Conservation (phyloP, 2,113 vertebrate genomes). For the Porphyrio hochstetteri region DNA sequence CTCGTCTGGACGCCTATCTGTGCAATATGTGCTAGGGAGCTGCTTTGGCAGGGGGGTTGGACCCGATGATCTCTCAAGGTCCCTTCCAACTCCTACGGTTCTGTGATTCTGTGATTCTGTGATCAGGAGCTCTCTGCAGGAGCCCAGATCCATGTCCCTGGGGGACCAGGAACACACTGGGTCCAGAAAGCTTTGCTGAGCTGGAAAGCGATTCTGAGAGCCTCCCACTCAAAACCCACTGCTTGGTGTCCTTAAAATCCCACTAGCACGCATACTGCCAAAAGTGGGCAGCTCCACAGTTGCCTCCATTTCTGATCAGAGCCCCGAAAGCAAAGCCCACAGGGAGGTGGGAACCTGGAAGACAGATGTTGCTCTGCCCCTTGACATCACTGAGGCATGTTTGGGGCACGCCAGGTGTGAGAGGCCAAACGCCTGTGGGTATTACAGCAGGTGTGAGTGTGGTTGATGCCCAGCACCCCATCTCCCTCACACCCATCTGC, state of each 20-base stretch:
- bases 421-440: neutral
- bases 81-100: no score
- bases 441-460: neutral
- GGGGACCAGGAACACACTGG: neutral
- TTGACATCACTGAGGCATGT: accelerated
- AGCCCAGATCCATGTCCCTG: neutral
- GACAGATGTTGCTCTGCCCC: neutral
- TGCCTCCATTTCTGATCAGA: neutral
- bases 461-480: neutral
- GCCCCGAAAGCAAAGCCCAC: neutral
- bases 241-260: neutral
- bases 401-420: accelerated
- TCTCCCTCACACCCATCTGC: neutral
- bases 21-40: no score
- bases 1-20: no score
- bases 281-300: neutral
- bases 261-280: neutral
- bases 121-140: neutral
- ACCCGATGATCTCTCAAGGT: no score
- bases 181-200: neutral
- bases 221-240: neutral
- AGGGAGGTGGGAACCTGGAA: neutral
- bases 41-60: no score
- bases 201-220: neutral
- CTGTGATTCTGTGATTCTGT: no score